Percentiles rank a stretch among this genome's conserved stretches.
Evolutionary conservation across 2,113 vertebrate genomes (phyloP).

Genomic region (Xenotilapia flavipinnis): DNA sequence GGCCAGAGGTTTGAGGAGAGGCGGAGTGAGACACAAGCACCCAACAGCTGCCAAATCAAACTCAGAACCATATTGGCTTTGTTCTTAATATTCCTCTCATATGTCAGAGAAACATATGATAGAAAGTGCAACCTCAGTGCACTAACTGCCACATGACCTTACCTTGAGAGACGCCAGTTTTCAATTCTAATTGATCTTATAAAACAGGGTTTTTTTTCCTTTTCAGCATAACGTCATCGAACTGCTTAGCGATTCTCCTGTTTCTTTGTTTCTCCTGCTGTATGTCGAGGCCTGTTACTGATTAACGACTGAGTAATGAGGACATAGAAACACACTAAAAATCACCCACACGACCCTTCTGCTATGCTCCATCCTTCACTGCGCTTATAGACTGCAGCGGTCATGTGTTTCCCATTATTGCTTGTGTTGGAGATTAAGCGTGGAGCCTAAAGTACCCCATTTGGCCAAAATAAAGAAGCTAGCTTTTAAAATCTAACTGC

Average conservation of each 20-base stretch:
- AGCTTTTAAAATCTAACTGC: neutral
- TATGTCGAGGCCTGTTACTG: neutral
- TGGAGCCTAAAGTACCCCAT: neutral
- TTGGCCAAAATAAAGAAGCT: neutral
- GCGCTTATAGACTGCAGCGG: neutral
- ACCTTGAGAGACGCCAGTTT: conserved; percentile 27
- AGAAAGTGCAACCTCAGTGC: neutral
- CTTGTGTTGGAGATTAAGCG: neutral
- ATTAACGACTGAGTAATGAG: neutral
- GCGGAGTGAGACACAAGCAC: neutral
- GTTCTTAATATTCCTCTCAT: neutral
- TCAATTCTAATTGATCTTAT: conserved; percentile 2
- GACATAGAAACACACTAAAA: neutral
- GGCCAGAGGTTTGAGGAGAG: conserved; percentile 41
- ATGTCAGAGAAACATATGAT: neutral
- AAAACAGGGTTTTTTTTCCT: neutral
- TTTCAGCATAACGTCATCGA: neutral
- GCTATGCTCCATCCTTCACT: neutral
- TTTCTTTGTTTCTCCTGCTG: neutral
- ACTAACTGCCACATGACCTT: conserved; percentile 44
- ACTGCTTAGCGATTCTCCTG: neutral
- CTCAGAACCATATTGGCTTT: neutral
- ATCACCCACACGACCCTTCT: neutral
- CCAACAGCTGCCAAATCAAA: conserved; percentile 10
- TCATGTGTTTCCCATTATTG: neutral